Percentiles rank a stretch among this genome's conserved stretches.
Conservation (phyloP, 2,113 vertebrate genomes). For the Bothrops jararaca region DNA sequence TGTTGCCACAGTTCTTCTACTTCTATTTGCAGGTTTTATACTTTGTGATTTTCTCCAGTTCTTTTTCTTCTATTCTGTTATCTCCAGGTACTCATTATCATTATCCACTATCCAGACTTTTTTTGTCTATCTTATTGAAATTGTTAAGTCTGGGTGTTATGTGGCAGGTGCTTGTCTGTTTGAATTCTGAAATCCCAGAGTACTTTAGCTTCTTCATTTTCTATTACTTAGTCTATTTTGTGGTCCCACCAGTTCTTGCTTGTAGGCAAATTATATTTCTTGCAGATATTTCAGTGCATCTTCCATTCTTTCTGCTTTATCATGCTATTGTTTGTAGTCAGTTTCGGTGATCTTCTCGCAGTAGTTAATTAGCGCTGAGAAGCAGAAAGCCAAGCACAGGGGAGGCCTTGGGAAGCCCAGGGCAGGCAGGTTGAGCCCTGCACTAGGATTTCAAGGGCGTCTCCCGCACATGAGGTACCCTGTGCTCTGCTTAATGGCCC, state of each 20-base stretch:
- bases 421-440: too few species aligned
- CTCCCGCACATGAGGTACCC: too few species aligned
- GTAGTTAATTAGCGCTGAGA: not conserved
- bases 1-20: not conserved
- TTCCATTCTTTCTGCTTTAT: not conserved
- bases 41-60: not conserved
- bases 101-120: not conserved
- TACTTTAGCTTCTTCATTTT: not conserved
- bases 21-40: not conserved
- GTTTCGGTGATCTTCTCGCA: not conserved
- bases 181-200: not conserved
- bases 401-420: too few species aligned
- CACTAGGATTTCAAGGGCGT: too few species aligned
- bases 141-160: not conserved
- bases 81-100: not conserved
- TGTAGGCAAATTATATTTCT: not conserved
- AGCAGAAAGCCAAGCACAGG: not conserved
- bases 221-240: not conserved
- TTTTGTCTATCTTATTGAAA: not conserved
- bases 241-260: not conserved
- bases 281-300: not conserved
- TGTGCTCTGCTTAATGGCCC: too few species aligned
- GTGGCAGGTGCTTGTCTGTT: not conserved
- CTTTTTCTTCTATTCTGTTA: not conserved
- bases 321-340: not conserved